Conservation (phyloP, 2,888 invertebrate species). For the Dicranocentrus wangi region DNA sequence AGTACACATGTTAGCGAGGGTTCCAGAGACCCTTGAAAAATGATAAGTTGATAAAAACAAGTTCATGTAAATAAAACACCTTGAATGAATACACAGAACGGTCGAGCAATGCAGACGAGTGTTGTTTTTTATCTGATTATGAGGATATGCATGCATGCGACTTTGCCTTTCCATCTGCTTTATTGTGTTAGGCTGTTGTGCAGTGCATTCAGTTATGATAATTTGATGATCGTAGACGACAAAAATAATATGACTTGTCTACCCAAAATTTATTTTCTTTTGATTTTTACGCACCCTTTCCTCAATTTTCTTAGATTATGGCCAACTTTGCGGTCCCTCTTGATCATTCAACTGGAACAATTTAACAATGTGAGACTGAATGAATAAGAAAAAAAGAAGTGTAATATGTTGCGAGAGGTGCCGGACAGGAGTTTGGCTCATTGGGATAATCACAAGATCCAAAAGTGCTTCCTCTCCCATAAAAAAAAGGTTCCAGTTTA, state of each 20-base stretch:
- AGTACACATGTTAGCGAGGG: too few species aligned
- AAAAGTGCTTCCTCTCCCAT: slow-evolving; percentile 26
- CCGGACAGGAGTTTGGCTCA: too few species aligned
- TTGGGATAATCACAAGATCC: background rate
- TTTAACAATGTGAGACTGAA: slow-evolving; percentile 48
- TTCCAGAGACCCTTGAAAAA: slow-evolving; percentile 51
- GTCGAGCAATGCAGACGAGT: slow-evolving; percentile 52
- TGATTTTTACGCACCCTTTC: slow-evolving; percentile 40
- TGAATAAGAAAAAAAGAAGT: background rate
- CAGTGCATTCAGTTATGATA: too few species aligned
- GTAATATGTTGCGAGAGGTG: too few species aligned
- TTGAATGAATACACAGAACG: slow-evolving; percentile 57
- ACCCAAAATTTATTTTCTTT: slow-evolving; percentile 46
- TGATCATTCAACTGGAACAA: slow-evolving; percentile 40
- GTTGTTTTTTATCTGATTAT: slow-evolving; percentile 48
- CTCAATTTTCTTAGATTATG: slow-evolving; percentile 7
- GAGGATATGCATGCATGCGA: too few species aligned
- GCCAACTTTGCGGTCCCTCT: background rate
- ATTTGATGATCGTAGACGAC: background rate
- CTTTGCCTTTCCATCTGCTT: too few species aligned
- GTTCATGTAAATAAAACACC: slow-evolving; percentile 64
- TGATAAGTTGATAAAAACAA: slow-evolving; percentile 56
- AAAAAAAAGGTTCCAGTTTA: slow-evolving; percentile 34
- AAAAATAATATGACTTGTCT: slow-evolving; percentile 17
- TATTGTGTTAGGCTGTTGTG: too few species aligned